Base-by-base conservation (phyloP, 1,140 invertebrate species). In the Drosophila neocordata region DNA sequence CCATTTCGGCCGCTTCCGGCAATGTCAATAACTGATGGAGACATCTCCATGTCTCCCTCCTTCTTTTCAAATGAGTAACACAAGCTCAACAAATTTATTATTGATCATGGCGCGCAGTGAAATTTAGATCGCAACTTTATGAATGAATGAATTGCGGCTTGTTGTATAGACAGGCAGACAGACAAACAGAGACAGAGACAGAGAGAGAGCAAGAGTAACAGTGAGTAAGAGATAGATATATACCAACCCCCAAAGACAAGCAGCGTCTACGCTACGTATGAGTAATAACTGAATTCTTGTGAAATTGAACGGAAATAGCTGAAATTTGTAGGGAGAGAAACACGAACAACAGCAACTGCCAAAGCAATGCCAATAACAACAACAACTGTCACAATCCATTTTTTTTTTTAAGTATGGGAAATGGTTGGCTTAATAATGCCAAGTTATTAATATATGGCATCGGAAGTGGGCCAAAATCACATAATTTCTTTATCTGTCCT, bases 301-400 rank as follows among this genome's bases (percentile, higher is more conserved):
- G 87, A 90, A 90, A 90, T 90, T 77, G 71, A 90, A 87, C 87
- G 87, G 87, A 90, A 90, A 90, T 90, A 88, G 79, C 80, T 85
- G 62, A 88, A 88, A 89, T 89, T 83, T 77, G 51, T 2, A 20
- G 37, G 6, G 13, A 18, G 6, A 31, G 27, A 5, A 31, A 31
- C 27, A 31, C n/a, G n/a, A n/a, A 31, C 27, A 6, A 31, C 27
- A 24, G 22, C n/a, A n/a, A n/a, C n/a, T n/a, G n/a, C n/a, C n/a
- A n/a, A 24, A 24, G 22, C 22, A 24, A 24, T 4, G 7, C 4
- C 27, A 31, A 31, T 1, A 31, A 31, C 27, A 31, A 31, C 27
- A 7, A 31, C 7, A 31, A 31, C 27, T 31, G 6, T 6, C 27
- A 6, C 5, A 31, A 31, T 31, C 4, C 4, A 31, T 1, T 6